Conservation (phyloP, 2,113 vertebrate species). For the Alethe diademata region DNA sequence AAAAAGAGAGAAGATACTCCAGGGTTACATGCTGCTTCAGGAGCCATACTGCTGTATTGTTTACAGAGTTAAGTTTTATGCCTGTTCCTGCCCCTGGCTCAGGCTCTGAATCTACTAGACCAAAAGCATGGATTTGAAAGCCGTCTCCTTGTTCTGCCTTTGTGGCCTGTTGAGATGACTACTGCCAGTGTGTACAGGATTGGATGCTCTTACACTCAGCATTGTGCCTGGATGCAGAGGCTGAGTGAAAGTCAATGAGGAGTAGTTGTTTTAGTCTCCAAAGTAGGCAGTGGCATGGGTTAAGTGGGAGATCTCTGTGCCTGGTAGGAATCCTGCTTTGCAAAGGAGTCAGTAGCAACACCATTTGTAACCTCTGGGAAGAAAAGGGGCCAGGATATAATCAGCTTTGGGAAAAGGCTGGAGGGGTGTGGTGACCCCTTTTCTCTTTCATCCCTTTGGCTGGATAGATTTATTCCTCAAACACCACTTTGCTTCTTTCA, state of each 20-base stretch:
- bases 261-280: not conserved
- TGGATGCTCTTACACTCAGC: not conserved
- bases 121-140: not conserved
- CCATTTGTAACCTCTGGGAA: not conserved
- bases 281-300: not conserved
- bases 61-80: not conserved
- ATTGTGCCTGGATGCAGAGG: not conserved
- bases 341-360: not conserved
- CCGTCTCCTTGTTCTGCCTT: not conserved
- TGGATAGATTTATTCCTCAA: not conserved
- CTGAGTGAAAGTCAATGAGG: not conserved
- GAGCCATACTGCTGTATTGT: not conserved
- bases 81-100: not conserved
- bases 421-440: not conserved
- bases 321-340: not conserved
- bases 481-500: not conserved
- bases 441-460: not conserved
- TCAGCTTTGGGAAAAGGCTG: not conserved
- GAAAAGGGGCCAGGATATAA: not conserved
- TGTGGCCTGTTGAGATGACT: not conserved
- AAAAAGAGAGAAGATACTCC: not conserved
- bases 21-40: not conserved
- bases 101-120: not conserved
- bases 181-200: not conserved
- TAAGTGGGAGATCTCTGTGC: not conserved